phyloP scores from a whole-genome alignment of 1,140 invertebrate genomes.

The Helicoverpa armigera region DNA sequence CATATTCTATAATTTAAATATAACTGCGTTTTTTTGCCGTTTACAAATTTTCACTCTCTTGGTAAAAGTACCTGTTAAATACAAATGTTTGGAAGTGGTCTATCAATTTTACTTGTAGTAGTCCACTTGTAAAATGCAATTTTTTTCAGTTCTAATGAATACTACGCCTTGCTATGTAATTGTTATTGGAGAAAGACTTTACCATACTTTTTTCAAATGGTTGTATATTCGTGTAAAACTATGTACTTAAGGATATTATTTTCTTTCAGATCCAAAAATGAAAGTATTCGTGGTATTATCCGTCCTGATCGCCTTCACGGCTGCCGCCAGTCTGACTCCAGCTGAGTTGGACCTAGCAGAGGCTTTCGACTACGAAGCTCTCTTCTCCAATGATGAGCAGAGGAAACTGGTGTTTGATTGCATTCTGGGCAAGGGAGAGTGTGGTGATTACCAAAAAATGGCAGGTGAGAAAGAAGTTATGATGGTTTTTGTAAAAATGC shows the following conservation, averaged over 20 bases:
- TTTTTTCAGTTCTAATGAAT: background rate
- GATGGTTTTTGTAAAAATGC: too few species aligned
- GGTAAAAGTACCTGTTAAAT: too few species aligned
- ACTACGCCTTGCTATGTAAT: too few species aligned
- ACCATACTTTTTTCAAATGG: too few species aligned
- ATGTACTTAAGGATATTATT: background rate
- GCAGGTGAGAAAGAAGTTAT: conserved; percentile 51
- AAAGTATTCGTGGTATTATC: conserved; percentile 19
- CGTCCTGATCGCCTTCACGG: background rate
- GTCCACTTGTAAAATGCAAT: background rate
- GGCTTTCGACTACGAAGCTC: background rate
- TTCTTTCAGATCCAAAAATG: conserved; percentile 16
- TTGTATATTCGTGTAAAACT: too few species aligned
- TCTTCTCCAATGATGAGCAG: conserved; percentile 55
- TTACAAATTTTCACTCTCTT: too few species aligned
- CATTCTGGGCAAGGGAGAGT: conserved; percentile 57
- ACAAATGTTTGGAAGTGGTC: too few species aligned
- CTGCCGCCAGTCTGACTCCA: background rate
- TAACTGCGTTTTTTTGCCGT: too few species aligned
- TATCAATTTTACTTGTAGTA: background rate
- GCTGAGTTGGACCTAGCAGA: background rate
- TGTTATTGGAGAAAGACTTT: too few species aligned
- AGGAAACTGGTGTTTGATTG: conserved; percentile 56
- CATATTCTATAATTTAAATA: too few species aligned
- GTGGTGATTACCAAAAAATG: conserved; percentile 54